phyloP scores from a whole-genome alignment of 2,113 vertebrate species.

The Myiopsitta monachus region DNA sequence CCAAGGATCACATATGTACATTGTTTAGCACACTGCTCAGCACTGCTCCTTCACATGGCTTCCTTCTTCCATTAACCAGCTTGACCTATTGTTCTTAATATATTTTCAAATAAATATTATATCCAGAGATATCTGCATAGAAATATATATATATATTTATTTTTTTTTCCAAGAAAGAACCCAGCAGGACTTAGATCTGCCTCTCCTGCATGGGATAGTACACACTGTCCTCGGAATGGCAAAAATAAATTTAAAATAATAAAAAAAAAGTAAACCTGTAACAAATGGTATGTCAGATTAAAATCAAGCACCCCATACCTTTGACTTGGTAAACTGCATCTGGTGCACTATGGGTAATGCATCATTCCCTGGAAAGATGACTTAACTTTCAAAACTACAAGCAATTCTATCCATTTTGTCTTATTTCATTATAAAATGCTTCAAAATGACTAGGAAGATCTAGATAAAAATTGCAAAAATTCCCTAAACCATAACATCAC shows the following conservation, averaged over 20 bases:
- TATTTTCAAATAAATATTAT: background rate
- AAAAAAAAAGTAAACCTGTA: background rate
- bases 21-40: background rate
- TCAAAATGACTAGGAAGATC: background rate
- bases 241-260: background rate
- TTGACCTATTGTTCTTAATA: background rate
- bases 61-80: background rate
- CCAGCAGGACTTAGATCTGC: background rate
- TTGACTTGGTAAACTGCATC: background rate
- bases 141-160: too few species aligned
- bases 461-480: background rate
- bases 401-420: background rate
- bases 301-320: background rate
- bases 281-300: background rate
- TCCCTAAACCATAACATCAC: background rate
- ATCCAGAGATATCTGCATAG: background rate
- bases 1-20: background rate
- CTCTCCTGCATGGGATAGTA: background rate
- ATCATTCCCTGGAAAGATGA: background rate
- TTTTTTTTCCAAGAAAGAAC: background rate
- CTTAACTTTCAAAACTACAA: background rate
- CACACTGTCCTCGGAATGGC: background rate
- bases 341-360: background rate
- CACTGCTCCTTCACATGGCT: background rate
- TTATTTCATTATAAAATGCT: background rate